A percentile compares a stretch with the other conserved stretches of the same genome.
These are phyloP conservation scores for Ictidomys tridecemlineatus DNA, from an alignment of 2,113 vertebrate species.

Conservation along the genomic window DNA sequence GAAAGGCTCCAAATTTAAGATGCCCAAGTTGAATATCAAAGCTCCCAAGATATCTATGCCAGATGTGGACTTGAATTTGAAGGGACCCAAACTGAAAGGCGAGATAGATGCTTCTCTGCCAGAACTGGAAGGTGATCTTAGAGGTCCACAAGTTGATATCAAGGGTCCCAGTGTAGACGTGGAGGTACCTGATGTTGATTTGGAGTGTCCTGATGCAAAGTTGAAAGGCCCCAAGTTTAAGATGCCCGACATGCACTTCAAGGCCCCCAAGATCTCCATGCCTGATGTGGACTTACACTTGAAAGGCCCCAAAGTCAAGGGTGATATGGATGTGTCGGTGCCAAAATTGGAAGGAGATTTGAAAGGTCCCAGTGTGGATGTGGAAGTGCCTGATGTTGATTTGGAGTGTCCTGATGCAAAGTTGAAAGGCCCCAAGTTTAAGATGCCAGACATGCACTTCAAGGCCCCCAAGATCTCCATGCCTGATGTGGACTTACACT, in stretches of 20 bases:
- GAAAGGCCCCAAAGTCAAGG: slow-evolving; percentile 77
- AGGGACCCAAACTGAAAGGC: slow-evolving; percentile 77
- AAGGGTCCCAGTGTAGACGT: slow-evolving; percentile 57
- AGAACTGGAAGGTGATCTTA: slow-evolving; percentile 69
- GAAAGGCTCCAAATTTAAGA: slow-evolving; percentile 78
- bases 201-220: no score
- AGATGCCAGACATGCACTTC: slow-evolving; percentile 81
- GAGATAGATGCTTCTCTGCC: slow-evolving; percentile 68
- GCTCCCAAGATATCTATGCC: slow-evolving; percentile 86
- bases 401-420: no score
- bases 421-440: slow-evolving; percentile 72
- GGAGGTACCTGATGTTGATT: no score
- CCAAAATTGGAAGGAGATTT: slow-evolving; percentile 73
- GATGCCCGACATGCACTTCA: slow-evolving; percentile 82
- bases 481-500: not conserved
- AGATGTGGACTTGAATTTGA: slow-evolving; percentile 78
- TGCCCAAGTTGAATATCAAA: slow-evolving; percentile 80
- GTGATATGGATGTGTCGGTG: slow-evolving; percentile 66
- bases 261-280: slow-evolving; percentile 84
- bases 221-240: slow-evolving; percentile 57
- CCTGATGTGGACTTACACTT: slow-evolving; percentile 81
- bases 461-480: slow-evolving; percentile 87
- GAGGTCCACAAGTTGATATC: not conserved
- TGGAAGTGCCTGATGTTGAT: no score
- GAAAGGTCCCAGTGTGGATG: slow-evolving; percentile 64